These are phyloP conservation scores for Drosophila azteca DNA, from an alignment of 1,140 invertebrate species.

Conservation along the genomic window DNA sequence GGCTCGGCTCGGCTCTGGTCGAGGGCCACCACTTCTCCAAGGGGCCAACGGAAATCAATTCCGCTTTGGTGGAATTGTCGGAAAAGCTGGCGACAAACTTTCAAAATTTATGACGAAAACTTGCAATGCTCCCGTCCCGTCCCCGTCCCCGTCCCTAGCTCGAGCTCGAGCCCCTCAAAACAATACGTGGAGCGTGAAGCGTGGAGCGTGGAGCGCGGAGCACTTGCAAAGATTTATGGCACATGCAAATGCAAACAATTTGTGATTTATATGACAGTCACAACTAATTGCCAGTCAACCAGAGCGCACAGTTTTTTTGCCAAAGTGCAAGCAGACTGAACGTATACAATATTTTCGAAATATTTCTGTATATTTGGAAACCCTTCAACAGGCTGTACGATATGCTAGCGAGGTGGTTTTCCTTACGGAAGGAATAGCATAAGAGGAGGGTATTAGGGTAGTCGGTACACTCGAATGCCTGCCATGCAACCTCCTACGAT, in stretches of 20 bases:
- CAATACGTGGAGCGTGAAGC: too few relatives aligned
- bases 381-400: too few relatives aligned
- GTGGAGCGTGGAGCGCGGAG: neutral
- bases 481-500: too few relatives aligned
- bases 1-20: slow-evolving; percentile 27
- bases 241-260: slow-evolving; percentile 33
- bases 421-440: too few relatives aligned
- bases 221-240: slow-evolving; percentile 56
- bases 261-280: slow-evolving; percentile 55
- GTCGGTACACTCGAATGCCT: too few relatives aligned
- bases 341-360: too few relatives aligned
- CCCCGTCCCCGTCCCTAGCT: too few relatives aligned
- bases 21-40: slow-evolving; percentile 56
- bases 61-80: slow-evolving; percentile 36
- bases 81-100: slow-evolving; percentile 39
- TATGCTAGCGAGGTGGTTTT: too few relatives aligned
- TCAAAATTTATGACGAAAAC: slow-evolving; percentile 33
- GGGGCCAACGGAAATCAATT: slow-evolving; percentile 27
- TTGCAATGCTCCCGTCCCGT: neutral
- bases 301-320: slow-evolving; percentile 1
- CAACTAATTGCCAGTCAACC: slow-evolving; percentile 50
- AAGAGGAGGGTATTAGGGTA: too few relatives aligned
- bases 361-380: too few relatives aligned
- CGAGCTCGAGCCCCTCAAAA: neutral
- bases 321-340: too few relatives aligned